These are phyloP conservation scores for Porites evermanni DNA, from an alignment of 92 coral and sea anemone genomes.

Conservation along the genomic window DNA sequence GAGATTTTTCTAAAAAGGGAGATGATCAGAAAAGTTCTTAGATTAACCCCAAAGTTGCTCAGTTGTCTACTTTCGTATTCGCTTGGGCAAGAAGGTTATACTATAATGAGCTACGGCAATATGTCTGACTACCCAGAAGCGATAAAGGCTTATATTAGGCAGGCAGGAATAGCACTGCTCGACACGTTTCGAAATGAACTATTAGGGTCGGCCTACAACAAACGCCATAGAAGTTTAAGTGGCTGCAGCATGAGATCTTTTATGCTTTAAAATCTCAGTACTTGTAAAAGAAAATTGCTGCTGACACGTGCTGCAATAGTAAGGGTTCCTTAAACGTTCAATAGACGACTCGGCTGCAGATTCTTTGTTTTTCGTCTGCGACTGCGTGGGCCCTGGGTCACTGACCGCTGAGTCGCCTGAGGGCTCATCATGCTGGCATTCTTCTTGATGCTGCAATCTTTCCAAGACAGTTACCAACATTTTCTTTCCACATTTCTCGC, in stretches of 20 bases:
- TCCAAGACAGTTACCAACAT: constrained; percentile 96
- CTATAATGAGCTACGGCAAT: too few relatives aligned
- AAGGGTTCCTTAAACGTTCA: constrained; percentile 71
- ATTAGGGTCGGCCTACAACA: neutral
- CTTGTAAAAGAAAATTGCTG: constrained; percentile 84
- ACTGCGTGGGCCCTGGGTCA: constrained; percentile 8
- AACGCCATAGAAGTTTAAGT: neutral
- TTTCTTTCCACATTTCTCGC: constrained; percentile 87
- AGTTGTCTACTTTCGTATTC: too few relatives aligned
- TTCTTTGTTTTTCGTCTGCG: constrained; percentile 12
- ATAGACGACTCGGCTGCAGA: constrained; percentile 39
- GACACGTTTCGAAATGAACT: neutral
- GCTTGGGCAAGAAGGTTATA: too few relatives aligned
- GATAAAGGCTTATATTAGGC: too few relatives aligned
- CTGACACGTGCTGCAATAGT: constrained; percentile 74
- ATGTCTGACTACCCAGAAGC: too few relatives aligned
- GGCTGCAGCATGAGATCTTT: constrained; percentile 56
- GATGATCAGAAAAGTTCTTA: too few relatives aligned
- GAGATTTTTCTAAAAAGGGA: too few relatives aligned
- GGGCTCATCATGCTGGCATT: constrained; percentile 30
- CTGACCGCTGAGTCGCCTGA: constrained; percentile 21
- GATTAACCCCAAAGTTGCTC: too few relatives aligned
- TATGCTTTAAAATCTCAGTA: constrained; percentile 91
- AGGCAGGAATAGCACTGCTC: too few relatives aligned
- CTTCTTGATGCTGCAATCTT: constrained; percentile 87